Conservation (phyloP, 2,888 invertebrate genomes). For the Ichneumoninae sp. region DNA sequence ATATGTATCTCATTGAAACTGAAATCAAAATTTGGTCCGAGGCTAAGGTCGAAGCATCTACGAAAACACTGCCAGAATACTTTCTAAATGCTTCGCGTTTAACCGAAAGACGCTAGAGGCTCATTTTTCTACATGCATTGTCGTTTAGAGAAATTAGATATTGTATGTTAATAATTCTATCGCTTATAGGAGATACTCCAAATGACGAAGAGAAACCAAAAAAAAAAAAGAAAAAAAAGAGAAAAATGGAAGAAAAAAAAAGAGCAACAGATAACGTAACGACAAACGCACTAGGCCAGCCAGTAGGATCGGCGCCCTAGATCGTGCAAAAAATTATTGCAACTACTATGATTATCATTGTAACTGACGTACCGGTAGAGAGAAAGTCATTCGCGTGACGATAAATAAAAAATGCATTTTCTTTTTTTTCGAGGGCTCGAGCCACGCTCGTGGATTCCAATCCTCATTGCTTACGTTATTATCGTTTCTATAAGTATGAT, state of each 20-base stretch:
- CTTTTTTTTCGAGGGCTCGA: constrained; percentile 34
- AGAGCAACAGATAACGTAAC: not conserved
- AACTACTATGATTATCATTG: constrained; percentile 50
- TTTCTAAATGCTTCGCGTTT: constrained; percentile 83
- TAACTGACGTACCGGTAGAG: constrained; percentile 40
- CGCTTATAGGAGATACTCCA: constrained; percentile 62
- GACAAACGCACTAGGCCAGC: constrained; percentile 22
- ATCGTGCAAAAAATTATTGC: constrained; percentile 44
- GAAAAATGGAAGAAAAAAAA: not conserved
- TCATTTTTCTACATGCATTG: constrained; percentile 84
- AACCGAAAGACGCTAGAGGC: constrained; percentile 81
- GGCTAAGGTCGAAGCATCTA: constrained; percentile 82
- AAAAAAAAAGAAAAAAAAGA: constrained; percentile 8
- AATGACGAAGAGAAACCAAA: constrained; percentile 44
- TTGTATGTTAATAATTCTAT: constrained; percentile 59
- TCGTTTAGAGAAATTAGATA: constrained; percentile 73
- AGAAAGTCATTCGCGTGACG: constrained; percentile 24
- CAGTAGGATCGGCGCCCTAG: constrained; percentile 22
- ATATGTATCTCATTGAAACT: constrained; percentile 71
- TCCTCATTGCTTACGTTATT: constrained; percentile 20
- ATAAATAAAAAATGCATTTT: constrained; percentile 62
- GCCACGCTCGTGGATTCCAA: constrained; percentile 59
- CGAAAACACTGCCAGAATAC: constrained; percentile 82
- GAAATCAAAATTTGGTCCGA: constrained; percentile 81
- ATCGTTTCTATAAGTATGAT: constrained; percentile 28